Conservation (phyloP, 53 echinoderm and acorn worm genomes). For the Henricia sp. region DNA sequence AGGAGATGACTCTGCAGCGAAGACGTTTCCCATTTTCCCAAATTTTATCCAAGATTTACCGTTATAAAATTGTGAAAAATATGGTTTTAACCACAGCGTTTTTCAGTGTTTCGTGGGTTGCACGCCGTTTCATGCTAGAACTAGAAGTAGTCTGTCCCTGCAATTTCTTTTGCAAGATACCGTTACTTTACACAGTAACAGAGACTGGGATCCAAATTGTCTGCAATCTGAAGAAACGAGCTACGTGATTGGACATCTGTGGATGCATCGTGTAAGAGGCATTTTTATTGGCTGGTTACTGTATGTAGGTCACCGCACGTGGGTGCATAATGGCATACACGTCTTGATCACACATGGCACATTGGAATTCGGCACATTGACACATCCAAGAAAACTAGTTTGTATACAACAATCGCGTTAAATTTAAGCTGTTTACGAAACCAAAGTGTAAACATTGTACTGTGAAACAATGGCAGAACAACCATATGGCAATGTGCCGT, state of each 20-base stretch:
- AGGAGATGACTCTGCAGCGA: conserved; percentile 79
- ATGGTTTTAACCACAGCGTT: background rate
- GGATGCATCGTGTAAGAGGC: background rate
- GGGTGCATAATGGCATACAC: too few species aligned
- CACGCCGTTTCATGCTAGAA: background rate
- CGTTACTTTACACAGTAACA: background rate
- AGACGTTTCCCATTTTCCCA: conserved; percentile 85
- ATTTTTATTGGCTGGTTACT: background rate
- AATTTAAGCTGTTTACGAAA: too few species aligned
- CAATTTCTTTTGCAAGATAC: background rate
- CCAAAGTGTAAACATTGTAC: too few species aligned
- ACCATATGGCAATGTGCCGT: conserved; percentile 72
- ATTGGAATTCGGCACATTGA: too few species aligned
- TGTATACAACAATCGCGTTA: too few species aligned
- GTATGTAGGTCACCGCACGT: background rate
- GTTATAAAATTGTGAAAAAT: too few species aligned
- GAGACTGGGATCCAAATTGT: conserved; percentile 8
- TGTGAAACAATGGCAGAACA: conserved; percentile 76
- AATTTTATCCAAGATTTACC: background rate
- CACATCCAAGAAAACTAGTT: too few species aligned
- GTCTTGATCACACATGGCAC: too few species aligned
- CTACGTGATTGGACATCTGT: conserved; percentile 6
- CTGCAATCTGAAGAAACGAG: background rate
- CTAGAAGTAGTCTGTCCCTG: too few species aligned
- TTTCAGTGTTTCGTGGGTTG: background rate